A percentile compares a stretch with the other conserved stretches of the same genome.
These are phyloP conservation scores for Micropterix aruncella DNA, from an alignment of 2,888 invertebrate species.

Conservation along the genomic window DNA sequence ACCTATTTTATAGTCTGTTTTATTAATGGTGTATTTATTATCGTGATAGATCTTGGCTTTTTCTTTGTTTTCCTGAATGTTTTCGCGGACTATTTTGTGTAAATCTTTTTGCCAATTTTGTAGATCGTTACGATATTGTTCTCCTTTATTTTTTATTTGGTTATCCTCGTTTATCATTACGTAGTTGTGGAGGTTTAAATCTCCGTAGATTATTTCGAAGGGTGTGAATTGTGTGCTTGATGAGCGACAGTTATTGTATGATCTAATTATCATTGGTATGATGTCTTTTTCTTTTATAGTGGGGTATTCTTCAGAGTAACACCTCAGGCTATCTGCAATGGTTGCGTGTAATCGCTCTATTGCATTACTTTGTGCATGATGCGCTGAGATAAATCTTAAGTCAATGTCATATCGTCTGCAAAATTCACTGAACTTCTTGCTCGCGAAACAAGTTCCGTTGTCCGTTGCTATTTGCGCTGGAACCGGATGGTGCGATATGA, in stretches of 20 bases:
- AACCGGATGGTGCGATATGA: not conserved
- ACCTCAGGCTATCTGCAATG: not conserved
- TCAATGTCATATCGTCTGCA: not conserved
- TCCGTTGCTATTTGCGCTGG: not conserved
- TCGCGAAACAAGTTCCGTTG: not conserved
- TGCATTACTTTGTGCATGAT: not conserved
- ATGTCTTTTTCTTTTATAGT: not conserved
- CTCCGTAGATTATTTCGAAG: conserved; percentile 1
- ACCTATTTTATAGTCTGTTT: not conserved
- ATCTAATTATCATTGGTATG: not conserved
- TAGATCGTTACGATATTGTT: not conserved
- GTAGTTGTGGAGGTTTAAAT: not conserved
- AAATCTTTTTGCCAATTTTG: not conserved
- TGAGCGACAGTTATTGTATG: not conserved
- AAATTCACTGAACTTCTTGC: not conserved
- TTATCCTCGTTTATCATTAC: not conserved
- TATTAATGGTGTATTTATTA: not conserved
- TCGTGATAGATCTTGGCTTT: not conserved
- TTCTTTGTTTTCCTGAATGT: not conserved
- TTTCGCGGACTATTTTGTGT: not conserved
- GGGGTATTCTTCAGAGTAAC: not conserved
- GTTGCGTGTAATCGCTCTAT: no score
- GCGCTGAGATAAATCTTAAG: not conserved
- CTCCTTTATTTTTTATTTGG: not conserved
- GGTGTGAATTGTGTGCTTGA: conserved; percentile 1